Evolutionary conservation across 2,888 invertebrate species (phyloP), one percentile per base, ranked within the genome.

Genomic region (Rhagophthalmus giganteus): DNA sequence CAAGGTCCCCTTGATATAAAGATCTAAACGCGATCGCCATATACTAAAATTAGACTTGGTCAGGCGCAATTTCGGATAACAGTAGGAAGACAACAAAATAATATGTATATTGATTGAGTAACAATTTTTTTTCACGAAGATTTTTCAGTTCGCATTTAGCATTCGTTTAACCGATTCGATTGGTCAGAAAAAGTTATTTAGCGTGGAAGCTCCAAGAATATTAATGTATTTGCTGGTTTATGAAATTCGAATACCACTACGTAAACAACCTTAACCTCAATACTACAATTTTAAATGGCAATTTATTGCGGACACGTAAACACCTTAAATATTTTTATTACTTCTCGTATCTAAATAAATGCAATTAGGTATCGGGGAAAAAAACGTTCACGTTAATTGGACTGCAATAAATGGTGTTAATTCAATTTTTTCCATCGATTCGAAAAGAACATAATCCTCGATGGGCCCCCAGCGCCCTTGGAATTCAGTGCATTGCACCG

Each of bases 181-280:
- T n/a, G n/a, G n/a, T n/a, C n/a, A n/a, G n/a, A n/a, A n/a, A n/a
- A n/a, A n/a, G n/a, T n/a, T n/a, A n/a, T n/a, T n/a, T n/a, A n/a
- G 20, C 7, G 7, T 20, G 20, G 4, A 20, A 7, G 20, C 20
- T 20, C 7, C 20, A 20, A 7, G 40, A 41, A 30, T 41, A 41
- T 32, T 41, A 41, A 41, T 41, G 30, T 41, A 25, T 39, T 39
- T 39, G 39, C 12, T 7, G 20, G 10, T 41, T 8, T 32, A 32
- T 41, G 40, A 41, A 41, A 41, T 25, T 41, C 40, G 40, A 20
- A 37, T 47, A 30, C 3, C 8, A 12, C 31, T 37, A 31, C 30
- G 38, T 37, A 47, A 39, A 39, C 28, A 47, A 39, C 47, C 47
- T 47, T 47, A 39, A 40, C 47, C 47, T 47, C 47, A 47, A 39